phyloP scores from a whole-genome alignment of 2,797 vertebrate species.

The Rhinatrema bivittatum region DNA sequence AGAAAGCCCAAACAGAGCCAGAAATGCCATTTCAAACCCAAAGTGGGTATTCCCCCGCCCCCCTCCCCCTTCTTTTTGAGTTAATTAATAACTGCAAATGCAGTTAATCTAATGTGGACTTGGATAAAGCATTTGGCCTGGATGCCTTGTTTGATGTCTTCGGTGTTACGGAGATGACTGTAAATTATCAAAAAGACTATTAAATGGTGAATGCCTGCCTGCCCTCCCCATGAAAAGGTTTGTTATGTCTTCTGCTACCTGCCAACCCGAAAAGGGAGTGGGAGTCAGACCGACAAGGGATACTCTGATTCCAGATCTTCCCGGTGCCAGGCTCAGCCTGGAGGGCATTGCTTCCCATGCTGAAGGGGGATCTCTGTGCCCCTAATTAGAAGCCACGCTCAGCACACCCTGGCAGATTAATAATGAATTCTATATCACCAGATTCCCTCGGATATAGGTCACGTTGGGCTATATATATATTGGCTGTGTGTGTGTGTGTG shows the following conservation, averaged over 20 bases:
- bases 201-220: constrained; percentile 6
- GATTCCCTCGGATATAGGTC: constrained; percentile 1
- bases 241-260: constrained; percentile 12
- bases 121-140: too few species aligned
- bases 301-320: neutral
- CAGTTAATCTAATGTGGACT: too few species aligned
- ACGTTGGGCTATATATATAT: neutral
- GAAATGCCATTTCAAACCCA: too few species aligned
- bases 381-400: neutral
- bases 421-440: neutral
- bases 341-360: constrained; percentile 2
- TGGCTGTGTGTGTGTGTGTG: too few species aligned
- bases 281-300: constrained; percentile 5
- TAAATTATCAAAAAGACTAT: constrained; percentile 25
- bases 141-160: too few species aligned
- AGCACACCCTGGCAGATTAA: neutral
- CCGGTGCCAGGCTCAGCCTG: neutral
- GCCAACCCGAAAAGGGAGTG: constrained; percentile 18
- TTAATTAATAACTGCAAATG: too few species aligned
- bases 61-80: too few species aligned
- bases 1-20: too few species aligned
- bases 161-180: constrained; percentile 11
- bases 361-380: neutral
- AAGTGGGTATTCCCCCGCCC: too few species aligned
- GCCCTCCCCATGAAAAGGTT: constrained; percentile 5